phyloP scores from a whole-genome alignment of 1,140 invertebrate genomes.

The Tetramorium alpestre region DNA sequence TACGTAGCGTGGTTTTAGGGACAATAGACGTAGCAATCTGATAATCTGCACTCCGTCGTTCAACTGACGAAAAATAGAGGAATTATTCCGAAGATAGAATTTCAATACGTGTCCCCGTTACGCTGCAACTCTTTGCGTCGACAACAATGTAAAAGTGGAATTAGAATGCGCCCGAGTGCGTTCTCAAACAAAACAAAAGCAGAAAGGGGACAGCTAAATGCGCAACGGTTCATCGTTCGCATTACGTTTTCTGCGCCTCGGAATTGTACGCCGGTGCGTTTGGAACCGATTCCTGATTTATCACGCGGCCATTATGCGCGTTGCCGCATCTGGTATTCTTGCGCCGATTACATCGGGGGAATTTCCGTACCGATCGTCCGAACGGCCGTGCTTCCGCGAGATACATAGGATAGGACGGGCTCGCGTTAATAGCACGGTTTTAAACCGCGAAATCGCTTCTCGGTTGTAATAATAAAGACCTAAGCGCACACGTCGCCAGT shows the following conservation, averaged over 20 bases:
- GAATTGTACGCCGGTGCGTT: constrained; percentile 5
- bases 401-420: constrained; percentile 33
- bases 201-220: neutral
- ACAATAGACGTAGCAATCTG: neutral
- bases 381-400: constrained; percentile 28
- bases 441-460: constrained; percentile 58
- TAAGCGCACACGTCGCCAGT: constrained; percentile 33
- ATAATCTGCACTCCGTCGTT: neutral
- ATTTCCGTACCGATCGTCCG: constrained; percentile 39
- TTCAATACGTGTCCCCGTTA: neutral
- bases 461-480: constrained; percentile 57
- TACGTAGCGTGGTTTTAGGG: neutral
- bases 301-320: constrained; percentile 29
- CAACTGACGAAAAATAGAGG: neutral
- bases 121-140: neutral
- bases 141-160: constrained; percentile 10
- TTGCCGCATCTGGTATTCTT: constrained; percentile 37
- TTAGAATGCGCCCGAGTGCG: neutral
- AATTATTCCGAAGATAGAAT: neutral
- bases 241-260: neutral
- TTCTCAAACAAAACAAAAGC: neutral
- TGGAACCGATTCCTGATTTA: constrained; percentile 46
- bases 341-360: constrained; percentile 41
- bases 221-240: neutral
- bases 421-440: constrained; percentile 52